Evolutionary conservation across 1,140 invertebrate genomes (phyloP), one percentile per base, ranked within the genome.

Genomic region (Lamellibrachia luymesi): DNA sequence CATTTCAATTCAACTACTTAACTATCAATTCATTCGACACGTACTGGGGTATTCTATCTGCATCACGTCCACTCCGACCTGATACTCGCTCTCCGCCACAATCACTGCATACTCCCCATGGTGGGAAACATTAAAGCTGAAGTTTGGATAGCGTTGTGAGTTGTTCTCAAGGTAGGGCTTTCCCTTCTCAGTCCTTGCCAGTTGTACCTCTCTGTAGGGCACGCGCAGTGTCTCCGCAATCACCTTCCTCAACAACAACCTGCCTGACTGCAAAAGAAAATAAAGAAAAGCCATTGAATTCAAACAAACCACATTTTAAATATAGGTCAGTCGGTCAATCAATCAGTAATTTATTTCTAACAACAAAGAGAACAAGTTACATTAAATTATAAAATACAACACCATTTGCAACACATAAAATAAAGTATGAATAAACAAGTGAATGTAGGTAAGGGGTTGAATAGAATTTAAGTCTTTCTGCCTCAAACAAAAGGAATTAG

Each of bases 71-170:
- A 97, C 95, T 4, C 96, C 97, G 91, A 97, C 94, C 94, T 97
- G 94, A 49, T 93, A 90, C 27, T 94, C 92, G 2, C 80, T 49
- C 51, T 96, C 97, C 6, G 98, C 98, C 27, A 98, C 98, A 90
- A 99, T 96, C 13, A 99, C 98, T 50, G 98, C 98, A 96, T 97
- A 98, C 94, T 97, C 97, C 22, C 98, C 98, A 94, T 99, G 98
- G 96, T 99, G 99, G 1, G 98, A 99, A 1, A 99, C 97, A 97
- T 99, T 99, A 95, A 99, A 99, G 95, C 97, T 97, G 93, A 97
- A 95, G 25, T 92, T 91, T 50, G 90, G 56, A 38, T 56, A 50
- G 10, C 91, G 89, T n/a, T 93, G 92, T 8, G 92, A 10, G 49
- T 90, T 27, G 90, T 94, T 95, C 1, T 94, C n/a, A 56, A 97